Base-by-base conservation (phyloP, 2,888 invertebrate species). In the Hydriomena furcata region DNA sequence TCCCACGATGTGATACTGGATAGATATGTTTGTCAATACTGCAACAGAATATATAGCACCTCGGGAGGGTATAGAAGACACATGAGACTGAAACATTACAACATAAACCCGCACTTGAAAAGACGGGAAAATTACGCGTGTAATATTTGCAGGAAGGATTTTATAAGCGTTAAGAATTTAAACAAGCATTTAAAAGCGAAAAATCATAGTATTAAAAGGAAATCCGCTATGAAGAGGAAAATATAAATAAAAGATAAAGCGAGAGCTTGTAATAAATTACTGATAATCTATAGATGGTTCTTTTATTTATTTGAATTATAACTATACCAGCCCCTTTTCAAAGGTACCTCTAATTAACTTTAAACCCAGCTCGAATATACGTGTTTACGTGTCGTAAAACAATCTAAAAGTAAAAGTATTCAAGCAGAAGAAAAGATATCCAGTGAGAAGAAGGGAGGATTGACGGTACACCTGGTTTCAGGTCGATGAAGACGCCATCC, bases 401-500 rank as follows among this genome's bases (percentile, higher is more conserved):
- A n/a, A n/a, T n/a, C n/a, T n/a, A n/a, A n/a, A n/a, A n/a, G n/a
- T n/a, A n/a, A n/a, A n/a, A n/a, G n/a, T n/a, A n/a, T 12, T 11
- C 10, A 45, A 28, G 12, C 0, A 28, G 42, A 50, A 52, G 46
- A 41, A 20, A 31, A 37, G 36, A 45, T 31, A 24, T 11, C n/a
- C 13, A 42, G 38, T 25, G 42, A 54, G 58, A 65, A 63, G 66
- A 69, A 73, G 74, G 31, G 73, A 77, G 73, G 81, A 73, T 74
- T 87, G 84, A 87, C 76, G 69, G 71, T 73, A 74, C 62, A 63
- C 83, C 69, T 86, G 70, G 75, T 89, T 89, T 84, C 88, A 89
- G 88, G 76, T 89, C 65, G 76, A 66, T 64, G 70, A 77, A 59
- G 80, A 78, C 55, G 46, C 61, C 10, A 73, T 61, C 5, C 65